Evolutionary conservation across 2,113 vertebrate species (phyloP).

Genomic region (Panurus biarmicus): DNA sequence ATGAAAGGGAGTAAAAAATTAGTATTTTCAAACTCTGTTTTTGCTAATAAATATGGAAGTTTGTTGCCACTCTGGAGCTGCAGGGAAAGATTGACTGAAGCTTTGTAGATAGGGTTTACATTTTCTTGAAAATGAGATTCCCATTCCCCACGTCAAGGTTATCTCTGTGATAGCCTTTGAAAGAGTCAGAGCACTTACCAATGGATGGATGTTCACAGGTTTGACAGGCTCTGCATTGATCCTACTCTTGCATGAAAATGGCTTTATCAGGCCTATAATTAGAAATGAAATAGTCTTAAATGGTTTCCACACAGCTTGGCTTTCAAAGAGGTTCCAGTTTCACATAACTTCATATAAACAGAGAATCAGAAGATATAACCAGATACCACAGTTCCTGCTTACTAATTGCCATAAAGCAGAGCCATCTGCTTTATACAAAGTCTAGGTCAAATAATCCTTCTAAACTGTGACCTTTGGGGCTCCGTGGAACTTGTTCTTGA

Average conservation of each 20-base stretch:
- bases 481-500: conserved; percentile 44
- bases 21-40: background rate
- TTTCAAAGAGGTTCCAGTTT: conserved; percentile 73
- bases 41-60: background rate
- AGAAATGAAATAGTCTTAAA: conserved; percentile 73
- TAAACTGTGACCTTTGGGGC: conserved; percentile 67
- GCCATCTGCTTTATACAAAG: conserved; percentile 70
- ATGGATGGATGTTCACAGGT: conserved; percentile 20
- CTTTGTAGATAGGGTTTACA: background rate
- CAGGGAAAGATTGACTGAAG: background rate
- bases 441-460: conserved; percentile 55
- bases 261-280: conserved; percentile 70
- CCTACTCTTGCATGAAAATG: conserved; percentile 60
- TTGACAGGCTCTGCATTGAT: conserved; percentile 53
- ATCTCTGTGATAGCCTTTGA: conserved; percentile 60
- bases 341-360: conserved; percentile 67
- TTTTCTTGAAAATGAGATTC: conserved; percentile 32
- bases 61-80: background rate
- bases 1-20: background rate
- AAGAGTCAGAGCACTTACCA: conserved; percentile 36
- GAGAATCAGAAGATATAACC: conserved; percentile 68
- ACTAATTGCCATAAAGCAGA: conserved; percentile 70
- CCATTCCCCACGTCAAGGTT: conserved; percentile 40
- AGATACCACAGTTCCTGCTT: conserved; percentile 69
- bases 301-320: conserved; percentile 59